Evolutionary conservation across 2,113 vertebrate species (phyloP).

Genomic region (Pluvialis apricaria): DNA sequence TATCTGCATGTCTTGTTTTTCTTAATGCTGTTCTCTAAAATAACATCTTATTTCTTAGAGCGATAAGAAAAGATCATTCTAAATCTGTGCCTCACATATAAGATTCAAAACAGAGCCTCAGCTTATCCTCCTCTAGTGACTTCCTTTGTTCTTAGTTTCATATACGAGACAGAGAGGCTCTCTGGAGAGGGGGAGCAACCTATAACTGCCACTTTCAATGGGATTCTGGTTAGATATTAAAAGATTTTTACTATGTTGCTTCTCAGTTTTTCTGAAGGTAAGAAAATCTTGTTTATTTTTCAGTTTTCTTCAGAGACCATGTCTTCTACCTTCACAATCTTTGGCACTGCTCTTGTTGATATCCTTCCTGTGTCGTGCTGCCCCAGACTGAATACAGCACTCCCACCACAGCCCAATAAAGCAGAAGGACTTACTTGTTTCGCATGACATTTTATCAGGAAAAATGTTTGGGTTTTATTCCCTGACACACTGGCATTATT

Average conservation of each 20-base stretch:
- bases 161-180: neutral
- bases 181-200: neutral
- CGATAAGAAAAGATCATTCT: neutral
- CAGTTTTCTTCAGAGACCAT: neutral
- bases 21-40: neutral
- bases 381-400: neutral
- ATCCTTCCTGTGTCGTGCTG: neutral
- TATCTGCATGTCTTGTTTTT: neutral
- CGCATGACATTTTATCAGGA: neutral
- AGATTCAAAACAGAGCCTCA: neutral
- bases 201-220: neutral
- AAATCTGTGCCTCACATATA: neutral
- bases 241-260: neutral
- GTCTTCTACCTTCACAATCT: neutral
- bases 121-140: neutral
- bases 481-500: neutral
- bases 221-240: neutral
- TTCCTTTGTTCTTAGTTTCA: neutral
- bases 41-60: neutral
- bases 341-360: neutral
- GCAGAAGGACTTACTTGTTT: neutral
- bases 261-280: neutral
- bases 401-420: neutral
- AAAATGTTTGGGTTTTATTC: fast-evolving
- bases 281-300: neutral